Evolutionary conservation across 2,797 vertebrate genomes (phyloP).

Genomic region (Sebastes glaucus): DNA sequence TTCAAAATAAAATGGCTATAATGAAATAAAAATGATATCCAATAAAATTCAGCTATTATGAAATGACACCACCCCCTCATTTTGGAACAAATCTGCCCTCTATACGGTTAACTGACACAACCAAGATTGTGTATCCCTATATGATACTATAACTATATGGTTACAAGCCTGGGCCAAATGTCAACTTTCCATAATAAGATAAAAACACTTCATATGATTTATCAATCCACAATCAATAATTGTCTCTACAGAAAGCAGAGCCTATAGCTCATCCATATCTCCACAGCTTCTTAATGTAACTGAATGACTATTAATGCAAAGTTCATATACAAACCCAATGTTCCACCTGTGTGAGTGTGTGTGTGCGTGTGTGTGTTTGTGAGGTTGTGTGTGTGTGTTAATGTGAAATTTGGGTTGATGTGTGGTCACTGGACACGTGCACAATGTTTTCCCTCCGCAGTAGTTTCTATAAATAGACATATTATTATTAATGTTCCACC

Average conservation of each 20-base stretch:
- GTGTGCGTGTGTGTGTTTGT: neutral
- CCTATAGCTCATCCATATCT: neutral
- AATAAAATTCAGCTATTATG: neutral
- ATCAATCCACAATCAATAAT: neutral
- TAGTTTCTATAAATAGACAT: neutral
- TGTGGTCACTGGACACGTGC: neutral
- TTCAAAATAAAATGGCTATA: neutral
- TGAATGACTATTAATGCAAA: neutral
- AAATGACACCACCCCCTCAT: neutral
- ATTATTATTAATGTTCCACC: neutral
- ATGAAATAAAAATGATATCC: neutral
- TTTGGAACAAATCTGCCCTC: neutral
- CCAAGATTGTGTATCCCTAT: too few relatives aligned
- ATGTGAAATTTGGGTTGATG: too few relatives aligned
- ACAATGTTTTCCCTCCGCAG: neutral
- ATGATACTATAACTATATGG: too few relatives aligned
- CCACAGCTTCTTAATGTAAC: neutral
- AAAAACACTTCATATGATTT: neutral
- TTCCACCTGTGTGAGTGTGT: neutral
- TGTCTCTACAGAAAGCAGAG: neutral
- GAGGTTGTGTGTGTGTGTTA: neutral
- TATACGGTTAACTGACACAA: too few relatives aligned
- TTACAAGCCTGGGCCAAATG: neutral
- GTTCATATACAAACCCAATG: neutral
- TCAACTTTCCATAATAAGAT: neutral